phyloP scores from a whole-genome alignment of 2,888 invertebrate genomes.

The Mermis nigrescens region DNA sequence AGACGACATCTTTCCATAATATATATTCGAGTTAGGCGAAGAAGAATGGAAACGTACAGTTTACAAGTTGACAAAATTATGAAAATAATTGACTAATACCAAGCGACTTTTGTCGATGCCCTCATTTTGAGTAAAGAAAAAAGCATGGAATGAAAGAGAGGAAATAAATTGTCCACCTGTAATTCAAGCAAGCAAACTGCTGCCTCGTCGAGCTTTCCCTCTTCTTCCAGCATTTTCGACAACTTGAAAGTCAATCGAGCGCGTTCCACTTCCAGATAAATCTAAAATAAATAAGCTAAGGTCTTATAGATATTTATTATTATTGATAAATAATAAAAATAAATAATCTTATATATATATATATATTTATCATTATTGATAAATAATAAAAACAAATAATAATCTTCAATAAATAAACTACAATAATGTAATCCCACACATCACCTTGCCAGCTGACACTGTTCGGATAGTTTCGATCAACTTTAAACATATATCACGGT shows the following conservation, averaged over 20 bases:
- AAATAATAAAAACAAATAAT: slow-evolving; percentile 5
- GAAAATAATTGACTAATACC: too few species aligned
- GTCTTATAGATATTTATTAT: too few species aligned
- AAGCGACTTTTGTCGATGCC: too few species aligned
- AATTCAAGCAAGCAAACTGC: slow-evolving; percentile 84
- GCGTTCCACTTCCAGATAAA: slow-evolving; percentile 98
- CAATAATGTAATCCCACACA: neutral
- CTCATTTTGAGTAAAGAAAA: too few species aligned
- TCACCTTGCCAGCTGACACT: slow-evolving; percentile 83
- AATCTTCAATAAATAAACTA: neutral
- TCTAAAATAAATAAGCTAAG: slow-evolving; percentile 42
- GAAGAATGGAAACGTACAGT: too few species aligned
- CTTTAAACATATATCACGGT: slow-evolving; percentile 70
- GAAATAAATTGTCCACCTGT: too few species aligned
- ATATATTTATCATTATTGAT: slow-evolving; percentile 6
- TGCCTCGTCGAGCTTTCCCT: slow-evolving; percentile 54
- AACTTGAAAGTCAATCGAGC: slow-evolving; percentile 68
- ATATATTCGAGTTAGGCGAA: too few species aligned
- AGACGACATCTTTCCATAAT: too few species aligned
- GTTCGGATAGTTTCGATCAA: slow-evolving; percentile 80
- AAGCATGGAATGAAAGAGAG: too few species aligned
- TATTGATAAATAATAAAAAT: slow-evolving; percentile 4
- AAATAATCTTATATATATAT: neutral
- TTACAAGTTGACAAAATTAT: too few species aligned
- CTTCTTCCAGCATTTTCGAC: slow-evolving; percentile 41